A percentile compares a stretch with the other conserved stretches of the same genome.
These are phyloP conservation scores for Eriosoma lanigerum DNA, from an alignment of 1,140 invertebrate species.

Conservation along the genomic window DNA sequence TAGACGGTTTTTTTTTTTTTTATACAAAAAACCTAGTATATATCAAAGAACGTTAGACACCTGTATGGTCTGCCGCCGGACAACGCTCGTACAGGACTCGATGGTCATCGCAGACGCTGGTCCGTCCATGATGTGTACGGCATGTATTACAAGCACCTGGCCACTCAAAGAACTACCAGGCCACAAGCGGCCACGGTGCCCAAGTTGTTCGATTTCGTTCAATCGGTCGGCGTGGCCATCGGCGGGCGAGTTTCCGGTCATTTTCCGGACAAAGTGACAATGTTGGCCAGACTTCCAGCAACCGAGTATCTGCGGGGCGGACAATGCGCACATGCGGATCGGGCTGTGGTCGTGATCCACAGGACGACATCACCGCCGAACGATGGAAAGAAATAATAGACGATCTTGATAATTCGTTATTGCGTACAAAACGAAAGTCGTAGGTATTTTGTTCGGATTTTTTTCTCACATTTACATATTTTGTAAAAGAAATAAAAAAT, in stretches of 20 bases:
- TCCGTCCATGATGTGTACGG: constrained; percentile 17
- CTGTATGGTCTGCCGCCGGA: constrained; percentile 23
- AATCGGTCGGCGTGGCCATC: not conserved
- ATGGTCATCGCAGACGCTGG: not conserved
- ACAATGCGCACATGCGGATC: not conserved
- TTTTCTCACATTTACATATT: no score
- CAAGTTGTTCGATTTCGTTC: not conserved
- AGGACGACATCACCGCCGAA: no score
- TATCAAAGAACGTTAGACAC: not conserved
- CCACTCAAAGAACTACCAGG: not conserved
- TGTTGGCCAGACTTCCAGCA: not conserved
- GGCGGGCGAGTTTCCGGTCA: no score
- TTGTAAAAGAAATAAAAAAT: no score
- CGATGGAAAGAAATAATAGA: no score
- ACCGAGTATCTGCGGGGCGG: not conserved
- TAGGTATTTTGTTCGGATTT: no score
- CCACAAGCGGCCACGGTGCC: no score
- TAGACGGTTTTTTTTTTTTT: no score
- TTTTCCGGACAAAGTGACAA: no score
- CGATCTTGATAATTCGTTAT: no score
- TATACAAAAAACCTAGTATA: not conserved
- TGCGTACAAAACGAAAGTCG: no score
- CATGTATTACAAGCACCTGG: not conserved
- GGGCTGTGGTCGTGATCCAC: not conserved
- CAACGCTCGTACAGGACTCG: not conserved